Base-by-base conservation (phyloP, 2,113 vertebrate genomes). In the Chloropsis hardwickii region DNA sequence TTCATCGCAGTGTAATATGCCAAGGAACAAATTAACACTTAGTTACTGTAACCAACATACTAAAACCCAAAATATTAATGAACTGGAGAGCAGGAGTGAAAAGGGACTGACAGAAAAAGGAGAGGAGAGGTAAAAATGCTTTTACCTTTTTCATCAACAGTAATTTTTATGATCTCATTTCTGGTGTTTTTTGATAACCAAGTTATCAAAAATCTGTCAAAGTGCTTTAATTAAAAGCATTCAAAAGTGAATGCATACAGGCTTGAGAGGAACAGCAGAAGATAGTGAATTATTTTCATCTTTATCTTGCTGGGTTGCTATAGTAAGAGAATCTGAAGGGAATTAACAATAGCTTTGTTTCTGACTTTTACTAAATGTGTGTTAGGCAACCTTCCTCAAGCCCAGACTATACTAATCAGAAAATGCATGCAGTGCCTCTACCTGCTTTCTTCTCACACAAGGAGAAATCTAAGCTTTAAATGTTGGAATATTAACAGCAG, bases 1-100 rank as follows among this genome's bases (percentile, higher is more conserved):
- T 98, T 98, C 97, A 97, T 98, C 97, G 96, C 92, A 15, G 77
- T 97, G 96, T 97, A 97, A 97, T 97, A 97, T 96, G 98, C 96
- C 98, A 98, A 98, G 97, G 95, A 98, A 95, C 95, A 98, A 98
- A 97, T 98, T 98, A 98, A 98, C 96, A 96, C 92, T 98, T 97
- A 97, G 95, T 91, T 97, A 97, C 97, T 97, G 96, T 97, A 98
- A 97, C 97, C 87, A 96, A 97, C 89, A 78, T 86, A 87, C 62
- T 97, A 97, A 98, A 96, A 64, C 62, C 44, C 87, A 74, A 97
- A 97, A 95, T 96, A 94, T 87, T 96, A 97, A 96, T 88, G 72
- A 97, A 76, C 47, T 58, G 33, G 95, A 95, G 72, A 65, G 51
- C 78, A 69, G 60, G 56, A 83, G 45, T 42, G 62, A 80, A 90